These are phyloP conservation scores for Helicoverpa assulta DNA, from an alignment of 2,888 invertebrate genomes.

Conservation along the genomic window DNA sequence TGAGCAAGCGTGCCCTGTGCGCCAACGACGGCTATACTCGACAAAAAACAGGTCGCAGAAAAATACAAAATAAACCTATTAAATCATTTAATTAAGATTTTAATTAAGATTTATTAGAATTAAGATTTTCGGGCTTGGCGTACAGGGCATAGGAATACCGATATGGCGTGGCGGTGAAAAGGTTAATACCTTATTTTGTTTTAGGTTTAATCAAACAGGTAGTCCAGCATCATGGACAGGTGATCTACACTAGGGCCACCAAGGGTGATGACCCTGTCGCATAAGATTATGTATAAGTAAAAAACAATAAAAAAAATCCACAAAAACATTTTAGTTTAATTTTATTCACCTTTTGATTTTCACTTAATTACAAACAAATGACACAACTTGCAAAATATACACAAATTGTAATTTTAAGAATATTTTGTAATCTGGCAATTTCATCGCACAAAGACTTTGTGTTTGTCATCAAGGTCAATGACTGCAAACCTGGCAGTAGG, in stretches of 20 bases:
- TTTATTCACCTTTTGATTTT: constrained; percentile 44
- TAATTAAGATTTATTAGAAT: too few species aligned
- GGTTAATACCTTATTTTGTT: constrained; percentile 61
- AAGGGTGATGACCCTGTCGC: constrained; percentile 97
- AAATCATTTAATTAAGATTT: too few species aligned
- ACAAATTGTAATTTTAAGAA: neutral
- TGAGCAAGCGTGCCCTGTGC: too few species aligned
- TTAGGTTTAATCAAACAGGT: constrained; percentile 98
- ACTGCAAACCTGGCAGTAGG: constrained; percentile 80
- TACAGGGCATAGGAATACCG: too few species aligned
- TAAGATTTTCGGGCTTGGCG: too few species aligned
- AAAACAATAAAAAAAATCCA: constrained; percentile 80
- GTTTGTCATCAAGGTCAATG: constrained; percentile 78
- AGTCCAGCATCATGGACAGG: constrained; percentile 98
- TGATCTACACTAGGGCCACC: constrained; percentile 98
- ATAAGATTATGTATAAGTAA: constrained; percentile 89
- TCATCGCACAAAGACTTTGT: constrained; percentile 67
- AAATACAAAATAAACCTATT: too few species aligned
- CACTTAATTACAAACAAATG: constrained; percentile 6
- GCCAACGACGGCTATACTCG: too few species aligned
- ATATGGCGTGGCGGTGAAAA: too few species aligned
- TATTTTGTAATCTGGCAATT: neutral
- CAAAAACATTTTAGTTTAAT: constrained; percentile 38
- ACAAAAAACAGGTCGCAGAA: too few species aligned
- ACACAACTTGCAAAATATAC: neutral